These are phyloP conservation scores for Opisthocomus hoazin DNA, from an alignment of 2,113 vertebrate genomes.

Conservation along the genomic window DNA sequence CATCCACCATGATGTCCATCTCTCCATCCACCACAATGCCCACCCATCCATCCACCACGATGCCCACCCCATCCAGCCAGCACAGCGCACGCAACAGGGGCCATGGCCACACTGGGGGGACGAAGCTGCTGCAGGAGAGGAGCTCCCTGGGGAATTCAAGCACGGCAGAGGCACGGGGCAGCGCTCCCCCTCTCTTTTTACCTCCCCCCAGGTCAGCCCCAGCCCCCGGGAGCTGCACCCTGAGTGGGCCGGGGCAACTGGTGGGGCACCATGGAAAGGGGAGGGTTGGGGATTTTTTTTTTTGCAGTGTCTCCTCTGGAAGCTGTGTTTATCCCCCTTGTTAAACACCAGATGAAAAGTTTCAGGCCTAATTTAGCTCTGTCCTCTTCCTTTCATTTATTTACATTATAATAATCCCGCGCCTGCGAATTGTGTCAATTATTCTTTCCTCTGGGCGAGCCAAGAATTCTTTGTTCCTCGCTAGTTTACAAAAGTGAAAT, in stretches of 20 bases:
- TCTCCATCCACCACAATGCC: no score
- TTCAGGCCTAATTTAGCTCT: background rate
- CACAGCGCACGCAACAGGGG: fast-evolving
- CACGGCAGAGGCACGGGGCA: background rate
- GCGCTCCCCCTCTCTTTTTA: background rate
- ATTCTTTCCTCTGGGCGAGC: constrained; percentile 36
- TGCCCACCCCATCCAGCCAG: background rate
- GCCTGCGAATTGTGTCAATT: constrained; percentile 24
- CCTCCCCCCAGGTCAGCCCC: background rate
- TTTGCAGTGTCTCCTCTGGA: background rate
- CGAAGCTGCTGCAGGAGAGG: background rate
- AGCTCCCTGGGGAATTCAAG: background rate
- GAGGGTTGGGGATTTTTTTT: background rate
- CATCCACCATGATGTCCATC: fast-evolving
- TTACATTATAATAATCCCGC: constrained; percentile 37
- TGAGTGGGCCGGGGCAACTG: fast-evolving
- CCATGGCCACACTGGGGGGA: fast-evolving
- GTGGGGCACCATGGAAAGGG: fast-evolving
- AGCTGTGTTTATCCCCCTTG: background rate
- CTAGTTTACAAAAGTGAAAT: constrained; percentile 51
- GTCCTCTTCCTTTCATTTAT: constrained; percentile 12
- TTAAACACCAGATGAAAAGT: constrained; percentile 7
- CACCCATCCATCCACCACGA: background rate
- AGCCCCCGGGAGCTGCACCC: background rate
- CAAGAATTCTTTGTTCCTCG: constrained; percentile 35